A percentile compares a stretch with the other conserved stretches of the same genome.
These are phyloP conservation scores for Peromyscus aztecus DNA, from an alignment of 2,797 vertebrate species.

Conservation along the genomic window DNA sequence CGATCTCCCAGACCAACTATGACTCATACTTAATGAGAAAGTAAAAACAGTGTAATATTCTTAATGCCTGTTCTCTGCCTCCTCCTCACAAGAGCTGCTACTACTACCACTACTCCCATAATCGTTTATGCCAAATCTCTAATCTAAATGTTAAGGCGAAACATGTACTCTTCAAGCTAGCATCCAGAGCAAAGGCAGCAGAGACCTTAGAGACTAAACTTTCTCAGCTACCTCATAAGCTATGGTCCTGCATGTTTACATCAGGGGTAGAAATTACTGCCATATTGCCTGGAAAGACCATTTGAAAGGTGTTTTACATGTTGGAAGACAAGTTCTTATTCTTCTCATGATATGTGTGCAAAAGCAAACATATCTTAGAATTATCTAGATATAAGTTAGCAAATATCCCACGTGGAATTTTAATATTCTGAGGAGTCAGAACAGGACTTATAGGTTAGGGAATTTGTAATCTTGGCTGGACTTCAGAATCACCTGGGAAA, in stretches of 20 bases:
- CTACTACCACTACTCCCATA: background rate
- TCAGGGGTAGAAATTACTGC: constrained; percentile 6
- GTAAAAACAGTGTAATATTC: background rate
- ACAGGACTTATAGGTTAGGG: background rate
- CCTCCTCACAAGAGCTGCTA: background rate
- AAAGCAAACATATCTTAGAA: constrained; percentile 22
- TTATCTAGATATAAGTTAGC: background rate
- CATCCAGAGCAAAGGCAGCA: background rate
- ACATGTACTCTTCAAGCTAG: background rate
- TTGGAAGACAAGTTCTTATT: constrained; percentile 20
- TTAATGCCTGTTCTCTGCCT: background rate
- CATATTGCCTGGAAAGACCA: background rate
- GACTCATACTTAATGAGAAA: background rate
- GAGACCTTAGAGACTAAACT: background rate
- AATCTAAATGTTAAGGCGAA: background rate
- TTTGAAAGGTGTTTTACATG: background rate
- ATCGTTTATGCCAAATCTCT: background rate
- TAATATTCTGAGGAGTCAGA: background rate
- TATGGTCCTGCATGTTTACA: background rate
- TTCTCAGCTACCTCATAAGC: background rate
- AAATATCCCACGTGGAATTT: constrained; percentile 4
- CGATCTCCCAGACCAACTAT: background rate
- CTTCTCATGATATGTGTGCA: background rate
- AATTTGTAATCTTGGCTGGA: background rate
- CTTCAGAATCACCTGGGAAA: constrained; percentile 31